Evolutionary conservation across 2,888 invertebrate species (phyloP), one percentile per base, ranked within the genome.

Genomic region (Pyrgus malvae): DNA sequence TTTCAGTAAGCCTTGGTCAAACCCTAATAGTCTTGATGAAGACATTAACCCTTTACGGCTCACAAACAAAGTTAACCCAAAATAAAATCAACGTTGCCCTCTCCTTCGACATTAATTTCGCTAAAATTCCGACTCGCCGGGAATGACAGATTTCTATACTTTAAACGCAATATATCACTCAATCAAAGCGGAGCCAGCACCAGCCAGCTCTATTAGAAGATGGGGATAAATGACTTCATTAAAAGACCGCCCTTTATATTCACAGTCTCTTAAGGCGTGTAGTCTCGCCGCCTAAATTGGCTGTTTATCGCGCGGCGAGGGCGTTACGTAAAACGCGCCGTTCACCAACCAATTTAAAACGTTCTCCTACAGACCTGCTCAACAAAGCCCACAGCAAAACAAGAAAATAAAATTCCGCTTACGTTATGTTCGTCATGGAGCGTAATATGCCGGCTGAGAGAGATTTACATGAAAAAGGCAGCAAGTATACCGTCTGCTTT

Each of bases 321-420:
- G 69, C 65, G 72, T 78, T 74, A 75, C 74, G 71, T 70, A 68
- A 69, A 76, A 68, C 70, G 64, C 67, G 60, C 60, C 69, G 72
- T 82, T 81, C 76, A 69, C 68, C 68, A 80, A 71, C 69, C 78
- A 82, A 83, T 87, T 83, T 79, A 73, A 81, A 75, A 67, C 69
- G 65, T 72, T 73, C 66, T 64, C 63, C 69, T 69, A 65, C 73
- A 68, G 66, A 67, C 63, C 60, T 65, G 63, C 64, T 65, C 70
- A 72, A 75, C 74, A 78, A 81, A 80, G 70, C 69, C 67, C 66
- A 69, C 67, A 66, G 67, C 70, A 74, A 76, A 80, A 81, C 78
- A 80, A 76, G 74, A 76, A 80, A 78, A 81, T 80, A 80, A 82
- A 80, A 78, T 73, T 62, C 62, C 72, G 68, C 64, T 56, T 41